phyloP scores from a whole-genome alignment of 2,888 invertebrate genomes.

The Heliconius sara region DNA sequence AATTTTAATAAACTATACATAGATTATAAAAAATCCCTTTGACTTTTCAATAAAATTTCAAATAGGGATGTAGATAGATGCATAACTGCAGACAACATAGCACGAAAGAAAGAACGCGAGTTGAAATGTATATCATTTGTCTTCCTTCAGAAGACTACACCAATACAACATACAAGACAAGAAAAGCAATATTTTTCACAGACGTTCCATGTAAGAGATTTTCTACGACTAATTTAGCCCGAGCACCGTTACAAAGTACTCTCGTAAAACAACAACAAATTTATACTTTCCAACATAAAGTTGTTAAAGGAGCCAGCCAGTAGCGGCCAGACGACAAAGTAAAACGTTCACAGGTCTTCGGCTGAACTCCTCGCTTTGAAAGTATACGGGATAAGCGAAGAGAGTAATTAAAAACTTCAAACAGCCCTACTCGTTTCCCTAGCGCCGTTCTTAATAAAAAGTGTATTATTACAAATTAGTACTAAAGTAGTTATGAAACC shows the following conservation, averaged over 20 bases:
- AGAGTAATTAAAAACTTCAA: slow-evolving; percentile 43
- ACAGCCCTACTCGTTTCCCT: slow-evolving; percentile 33
- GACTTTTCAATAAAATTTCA: background rate
- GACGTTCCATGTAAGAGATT: slow-evolving; percentile 23
- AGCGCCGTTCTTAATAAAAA: slow-evolving; percentile 25
- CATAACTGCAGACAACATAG: background rate
- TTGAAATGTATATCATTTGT: background rate
- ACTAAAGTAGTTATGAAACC: background rate
- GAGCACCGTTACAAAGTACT: slow-evolving; percentile 34
- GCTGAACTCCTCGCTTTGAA: slow-evolving; percentile 38
- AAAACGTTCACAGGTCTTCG: slow-evolving; percentile 32
- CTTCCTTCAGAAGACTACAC: background rate
- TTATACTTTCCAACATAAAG: slow-evolving; percentile 40
- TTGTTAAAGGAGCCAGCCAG: slow-evolving; percentile 35
- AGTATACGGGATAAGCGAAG: slow-evolving; percentile 38
- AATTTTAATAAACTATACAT: no score
- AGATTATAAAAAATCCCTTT: background rate
- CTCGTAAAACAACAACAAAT: slow-evolving; percentile 36
- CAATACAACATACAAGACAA: background rate
- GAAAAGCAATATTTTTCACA: slow-evolving; percentile 17
- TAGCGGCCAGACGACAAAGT: slow-evolving; percentile 35
- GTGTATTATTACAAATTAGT: slow-evolving; percentile 16
- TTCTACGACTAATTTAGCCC: slow-evolving; percentile 14
- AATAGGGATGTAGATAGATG: background rate
- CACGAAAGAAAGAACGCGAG: background rate